Evolutionary conservation across 2,888 invertebrate genomes (phyloP), one percentile per base, ranked within the genome.

Genomic region (Erebia palarica): DNA sequence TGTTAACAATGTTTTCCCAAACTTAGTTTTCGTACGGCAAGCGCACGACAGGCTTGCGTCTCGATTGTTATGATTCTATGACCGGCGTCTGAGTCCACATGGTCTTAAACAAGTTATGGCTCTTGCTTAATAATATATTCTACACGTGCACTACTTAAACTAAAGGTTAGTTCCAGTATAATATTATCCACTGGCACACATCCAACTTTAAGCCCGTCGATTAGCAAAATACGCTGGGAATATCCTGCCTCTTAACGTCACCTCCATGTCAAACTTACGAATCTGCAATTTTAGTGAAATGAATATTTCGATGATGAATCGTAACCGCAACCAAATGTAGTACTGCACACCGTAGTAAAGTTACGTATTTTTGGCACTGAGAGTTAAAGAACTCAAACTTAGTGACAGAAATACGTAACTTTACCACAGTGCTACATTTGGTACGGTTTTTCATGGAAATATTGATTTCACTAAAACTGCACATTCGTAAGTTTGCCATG

Each of bases 41-140:
- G 21, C 65, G 7, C 66, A 57, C 66, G 66, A n/a, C 66, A 66
- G 44, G 14, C 44, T n/a, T 27, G 44, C 7, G 10, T 44, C 57
- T 66, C 47, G 66, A 14, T 66, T 57, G 55, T 44, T 44, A 58
- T 44, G 14, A 44, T 66, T 57, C 57, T 66, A 66, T 57, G 55
- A 66, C 18, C 57, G 44, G 14, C 47, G 57, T 44, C 36, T 13
- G 57, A 47, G 16, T 10, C 44, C 57, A 66, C 42, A 18, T 36
- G 36, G 57, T 58, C 42, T 57, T 66, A 58, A 66, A 66, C 66
- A 44, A 66, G 66, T 47, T 7, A 57, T 58, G n/a, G 8, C 44
- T 63, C 49, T 49, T 63, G 49, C 63, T 21, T 49, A 63, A 63
- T 47, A 49, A 63, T 47, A 49, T 63, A 63, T 63, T 47, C 63